A percentile compares a stretch with the other conserved stretches of the same genome.
Evolutionary conservation across 2,113 vertebrate genomes (phyloP).

Genomic region (Myrmophylax atrothorax): DNA sequence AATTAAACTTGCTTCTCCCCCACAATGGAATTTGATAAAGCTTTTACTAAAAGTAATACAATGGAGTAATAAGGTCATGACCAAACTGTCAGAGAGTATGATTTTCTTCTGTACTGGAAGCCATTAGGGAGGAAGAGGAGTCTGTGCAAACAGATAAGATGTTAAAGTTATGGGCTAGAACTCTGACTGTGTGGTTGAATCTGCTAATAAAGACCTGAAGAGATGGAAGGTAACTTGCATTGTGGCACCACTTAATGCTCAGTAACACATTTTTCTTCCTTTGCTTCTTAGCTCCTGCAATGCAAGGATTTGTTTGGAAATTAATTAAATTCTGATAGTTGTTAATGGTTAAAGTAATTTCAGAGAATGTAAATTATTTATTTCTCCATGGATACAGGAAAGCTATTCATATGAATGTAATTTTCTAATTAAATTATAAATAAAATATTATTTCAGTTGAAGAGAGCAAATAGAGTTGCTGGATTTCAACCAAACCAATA

Average conservation of each 20-base stretch:
- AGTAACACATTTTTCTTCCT: neutral
- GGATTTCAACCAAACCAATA: neutral
- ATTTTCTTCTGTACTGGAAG: neutral
- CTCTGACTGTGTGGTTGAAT: neutral
- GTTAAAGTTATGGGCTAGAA: neutral
- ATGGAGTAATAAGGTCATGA: neutral
- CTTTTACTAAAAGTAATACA: neutral
- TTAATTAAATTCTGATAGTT: neutral
- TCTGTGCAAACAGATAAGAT: neutral
- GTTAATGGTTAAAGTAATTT: neutral
- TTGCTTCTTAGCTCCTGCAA: neutral
- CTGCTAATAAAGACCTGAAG: neutral
- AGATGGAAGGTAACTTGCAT: neutral
- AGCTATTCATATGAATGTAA: neutral
- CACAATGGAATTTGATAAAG: neutral
- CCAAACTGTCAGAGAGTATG: neutral
- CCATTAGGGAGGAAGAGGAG: neutral
- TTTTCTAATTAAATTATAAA: neutral
- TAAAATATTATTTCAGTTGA: neutral
- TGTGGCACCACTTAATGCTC: neutral
- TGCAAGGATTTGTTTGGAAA: neutral
- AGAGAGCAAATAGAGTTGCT: neutral
- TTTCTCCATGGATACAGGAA: neutral
- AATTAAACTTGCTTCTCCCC: rapidly evolving
- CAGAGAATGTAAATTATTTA: neutral